These are phyloP conservation scores for Athrips mouffetella DNA, from an alignment of 2,888 invertebrate genomes.

Conservation along the genomic window DNA sequence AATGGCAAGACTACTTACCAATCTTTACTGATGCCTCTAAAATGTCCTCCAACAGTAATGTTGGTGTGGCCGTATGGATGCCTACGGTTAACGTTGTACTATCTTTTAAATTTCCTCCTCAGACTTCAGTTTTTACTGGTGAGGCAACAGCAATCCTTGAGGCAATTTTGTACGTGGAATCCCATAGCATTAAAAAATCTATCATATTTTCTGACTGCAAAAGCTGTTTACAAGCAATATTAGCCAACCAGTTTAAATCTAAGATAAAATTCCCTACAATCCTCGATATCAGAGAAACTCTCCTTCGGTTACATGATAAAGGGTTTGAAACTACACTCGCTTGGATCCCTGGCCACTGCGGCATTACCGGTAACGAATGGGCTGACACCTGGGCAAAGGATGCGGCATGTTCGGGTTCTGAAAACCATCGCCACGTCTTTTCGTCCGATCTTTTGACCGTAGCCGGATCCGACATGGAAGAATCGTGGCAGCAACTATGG, in stretches of 20 bases:
- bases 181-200: slow-evolving; percentile 1
- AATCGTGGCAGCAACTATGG: background rate
- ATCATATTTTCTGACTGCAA: slow-evolving; percentile 3
- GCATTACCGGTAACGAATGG: background rate
- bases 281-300: background rate
- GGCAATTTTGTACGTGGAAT: background rate
- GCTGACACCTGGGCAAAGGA: background rate
- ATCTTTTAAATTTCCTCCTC: slow-evolving; percentile 1
- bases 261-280: background rate
- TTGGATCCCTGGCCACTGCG: slow-evolving; percentile 7
- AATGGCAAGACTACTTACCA: background rate
- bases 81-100: background rate
- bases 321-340: background rate
- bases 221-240: background rate
- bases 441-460: background rate
- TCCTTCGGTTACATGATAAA: background rate
- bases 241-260: background rate
- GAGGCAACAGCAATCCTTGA: slow-evolving; percentile 5
- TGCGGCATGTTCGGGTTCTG: background rate
- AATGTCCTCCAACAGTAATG: background rate
- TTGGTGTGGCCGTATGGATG: slow-evolving; percentile 11
- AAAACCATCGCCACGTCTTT: background rate
- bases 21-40: slow-evolving; percentile 8
- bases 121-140: slow-evolving; percentile 4
- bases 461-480: background rate